Evolutionary conservation across 2,113 vertebrate genomes (phyloP).

Genomic region (Seriola dumerili): DNA sequence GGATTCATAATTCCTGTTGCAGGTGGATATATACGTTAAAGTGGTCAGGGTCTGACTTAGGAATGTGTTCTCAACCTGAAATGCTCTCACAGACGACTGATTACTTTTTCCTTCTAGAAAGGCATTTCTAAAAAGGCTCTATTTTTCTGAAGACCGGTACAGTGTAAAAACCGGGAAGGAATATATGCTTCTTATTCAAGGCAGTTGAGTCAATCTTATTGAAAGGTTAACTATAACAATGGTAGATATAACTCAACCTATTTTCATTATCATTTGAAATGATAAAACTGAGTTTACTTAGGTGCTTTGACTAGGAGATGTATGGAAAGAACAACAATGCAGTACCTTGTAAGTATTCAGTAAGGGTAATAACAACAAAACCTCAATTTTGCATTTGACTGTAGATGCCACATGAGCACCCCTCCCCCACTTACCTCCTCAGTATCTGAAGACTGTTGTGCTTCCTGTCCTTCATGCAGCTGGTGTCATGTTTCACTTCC

Average conservation of each 20-base stretch:
- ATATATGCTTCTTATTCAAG: constrained; percentile 63
- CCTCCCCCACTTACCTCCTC: constrained; percentile 65
- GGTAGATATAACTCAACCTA: constrained; percentile 30
- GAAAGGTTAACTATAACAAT: constrained; percentile 22
- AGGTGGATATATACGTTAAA: constrained; percentile 29
- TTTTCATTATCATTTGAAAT: constrained; percentile 39
- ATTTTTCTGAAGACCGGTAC: constrained; percentile 38
- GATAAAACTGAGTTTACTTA: constrained; percentile 18
- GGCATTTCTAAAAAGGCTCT: constrained; percentile 30
- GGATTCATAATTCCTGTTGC: constrained; percentile 30
- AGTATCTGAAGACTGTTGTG: constrained; percentile 73
- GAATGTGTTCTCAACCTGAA: constrained; percentile 39
- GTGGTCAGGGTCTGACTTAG: constrained; percentile 30
- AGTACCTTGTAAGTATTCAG: constrained; percentile 72
- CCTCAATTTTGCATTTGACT: constrained; percentile 77
- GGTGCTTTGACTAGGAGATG: constrained; percentile 35
- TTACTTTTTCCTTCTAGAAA: constrained; percentile 34
- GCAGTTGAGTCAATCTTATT: constrained; percentile 64
- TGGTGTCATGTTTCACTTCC: constrained; percentile 72
- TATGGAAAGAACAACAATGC: constrained; percentile 57
- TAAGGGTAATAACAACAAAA: constrained; percentile 75
- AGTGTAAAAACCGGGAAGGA: constrained; percentile 44
- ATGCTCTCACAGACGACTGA: constrained; percentile 33
- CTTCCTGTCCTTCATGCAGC: constrained; percentile 72
- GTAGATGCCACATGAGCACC: constrained; percentile 66